A percentile compares a stretch with the other conserved stretches of the same genome.
Evolutionary conservation across 2,888 invertebrate genomes (phyloP).

Genomic region (Dynastes hyllus): DNA sequence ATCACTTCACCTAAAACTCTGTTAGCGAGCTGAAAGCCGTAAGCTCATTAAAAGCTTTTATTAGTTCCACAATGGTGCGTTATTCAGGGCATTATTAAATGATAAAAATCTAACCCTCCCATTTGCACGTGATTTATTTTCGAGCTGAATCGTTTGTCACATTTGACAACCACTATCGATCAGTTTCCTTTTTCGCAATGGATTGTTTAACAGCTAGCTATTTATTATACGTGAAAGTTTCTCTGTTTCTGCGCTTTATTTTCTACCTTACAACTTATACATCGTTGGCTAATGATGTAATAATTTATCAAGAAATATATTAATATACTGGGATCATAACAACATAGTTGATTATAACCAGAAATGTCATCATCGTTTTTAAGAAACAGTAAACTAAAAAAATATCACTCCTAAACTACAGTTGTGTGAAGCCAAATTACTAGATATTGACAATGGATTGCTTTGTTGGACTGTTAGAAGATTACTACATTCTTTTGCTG

Average conservation of each 20-base stretch:
- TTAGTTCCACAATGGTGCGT: slow-evolving; percentile 27
- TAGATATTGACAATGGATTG: too few relatives aligned
- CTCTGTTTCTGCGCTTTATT: neutral
- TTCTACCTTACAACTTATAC: neutral
- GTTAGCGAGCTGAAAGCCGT: slow-evolving; percentile 21
- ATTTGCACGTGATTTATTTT: slow-evolving; percentile 36
- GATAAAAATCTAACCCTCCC: slow-evolving; percentile 42
- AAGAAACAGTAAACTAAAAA: too few relatives aligned
- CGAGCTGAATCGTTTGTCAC: slow-evolving; percentile 29
- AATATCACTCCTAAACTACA: too few relatives aligned
- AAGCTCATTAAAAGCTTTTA: slow-evolving; percentile 39
- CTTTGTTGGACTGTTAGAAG: too few relatives aligned
- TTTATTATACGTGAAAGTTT: slow-evolving; percentile 15
- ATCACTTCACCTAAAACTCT: slow-evolving; percentile 7
- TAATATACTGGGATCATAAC: too few relatives aligned
- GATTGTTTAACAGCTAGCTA: slow-evolving; percentile 5
- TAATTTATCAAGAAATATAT: too few relatives aligned
- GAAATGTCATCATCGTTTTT: too few relatives aligned
- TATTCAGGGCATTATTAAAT: slow-evolving; percentile 28
- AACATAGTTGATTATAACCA: too few relatives aligned
- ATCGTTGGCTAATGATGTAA: too few relatives aligned
- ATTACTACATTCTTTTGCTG: too few relatives aligned
- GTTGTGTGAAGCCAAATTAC: too few relatives aligned
- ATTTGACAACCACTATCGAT: slow-evolving; percentile 17
- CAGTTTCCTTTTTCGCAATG: slow-evolving; percentile 13